Evolutionary conservation across 2,113 vertebrate species (phyloP).

Genomic region (Nanger granti): DNA sequence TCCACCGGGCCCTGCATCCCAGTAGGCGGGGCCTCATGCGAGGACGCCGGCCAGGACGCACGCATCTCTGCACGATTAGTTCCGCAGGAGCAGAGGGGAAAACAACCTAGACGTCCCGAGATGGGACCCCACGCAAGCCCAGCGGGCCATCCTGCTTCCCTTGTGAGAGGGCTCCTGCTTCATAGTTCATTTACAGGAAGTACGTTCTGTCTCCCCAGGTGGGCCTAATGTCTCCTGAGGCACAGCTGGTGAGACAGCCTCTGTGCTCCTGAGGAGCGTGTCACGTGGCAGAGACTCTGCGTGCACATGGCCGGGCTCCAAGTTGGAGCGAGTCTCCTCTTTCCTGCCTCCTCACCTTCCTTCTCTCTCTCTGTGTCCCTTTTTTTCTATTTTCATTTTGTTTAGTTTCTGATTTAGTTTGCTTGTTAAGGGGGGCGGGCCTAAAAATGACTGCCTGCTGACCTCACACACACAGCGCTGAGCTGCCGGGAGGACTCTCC

Average conservation of each 20-base stretch:
- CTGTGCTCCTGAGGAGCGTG: neutral
- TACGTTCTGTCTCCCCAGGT: constrained; percentile 10
- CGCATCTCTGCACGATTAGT: neutral
- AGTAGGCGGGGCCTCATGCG: neutral
- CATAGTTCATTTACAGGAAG: neutral
- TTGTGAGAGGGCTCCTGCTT: constrained; percentile 12
- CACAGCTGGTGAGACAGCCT: neutral
- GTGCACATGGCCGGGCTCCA: neutral
- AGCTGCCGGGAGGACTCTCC: neutral
- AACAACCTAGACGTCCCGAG: neutral
- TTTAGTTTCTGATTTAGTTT: neutral
- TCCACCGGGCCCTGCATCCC: neutral
- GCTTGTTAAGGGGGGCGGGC: neutral
- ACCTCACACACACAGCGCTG: fast-evolving
- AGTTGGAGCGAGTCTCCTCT: neutral
- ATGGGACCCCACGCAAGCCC: neutral
- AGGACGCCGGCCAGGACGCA: neutral
- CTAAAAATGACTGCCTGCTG: neutral
- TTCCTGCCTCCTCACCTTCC: neutral
- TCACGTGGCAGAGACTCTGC: neutral
- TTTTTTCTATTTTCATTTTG: neutral
- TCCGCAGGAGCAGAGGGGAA: neutral
- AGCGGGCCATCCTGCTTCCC: neutral
- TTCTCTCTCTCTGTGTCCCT: too few relatives aligned
- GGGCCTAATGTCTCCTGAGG: constrained; percentile 21